Evolutionary conservation across 2,888 invertebrate species (phyloP), one percentile per base, ranked within the genome.

Genomic region (Thera obeliscata): DNA sequence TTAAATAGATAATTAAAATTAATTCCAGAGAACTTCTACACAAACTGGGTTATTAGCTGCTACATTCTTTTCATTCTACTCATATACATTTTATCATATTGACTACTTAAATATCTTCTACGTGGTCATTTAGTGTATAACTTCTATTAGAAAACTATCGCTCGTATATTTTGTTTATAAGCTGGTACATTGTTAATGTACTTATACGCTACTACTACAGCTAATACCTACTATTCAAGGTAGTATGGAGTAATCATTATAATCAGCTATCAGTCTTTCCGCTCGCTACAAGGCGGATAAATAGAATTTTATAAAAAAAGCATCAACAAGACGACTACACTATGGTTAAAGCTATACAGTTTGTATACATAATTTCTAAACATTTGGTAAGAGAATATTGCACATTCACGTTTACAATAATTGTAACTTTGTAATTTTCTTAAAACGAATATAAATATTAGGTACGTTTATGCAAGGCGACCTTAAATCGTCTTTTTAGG

Each of bases 291-390:
- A 76, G 79, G 91, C 92, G 91, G 90, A 87, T 91, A 91, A 91
- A 91, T 92, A 92, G 88, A 91, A 84, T 92, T 90, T 91, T 89
- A 89, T 90, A 91, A 91, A 92, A 52, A 91, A 93, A 93, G 91
- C 93, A 85, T 91, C 87, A 93, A 93, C 93, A 91, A 91, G 91
- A 92, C 91, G 88, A 86, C 93, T 92, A 92, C 88, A 77, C 91
- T 91, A 91, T 87, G 79, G 84, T 93, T 92, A 92, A 90, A 91
- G 90, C 91, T 93, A 92, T 88, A 92, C 86, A 89, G 74, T 91
- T 91, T 93, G 93, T 93, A 92, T 93, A 93, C 88, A 90, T 91
- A 91, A 87, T 86, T 86, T 90, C 91, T 91, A 91, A 91, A 91
- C 78, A 87, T 82, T 91, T 87, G 86, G 87, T 92, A 92, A 84